phyloP scores from a whole-genome alignment of 1,140 invertebrate species.

The Platorchestia sp. region DNA sequence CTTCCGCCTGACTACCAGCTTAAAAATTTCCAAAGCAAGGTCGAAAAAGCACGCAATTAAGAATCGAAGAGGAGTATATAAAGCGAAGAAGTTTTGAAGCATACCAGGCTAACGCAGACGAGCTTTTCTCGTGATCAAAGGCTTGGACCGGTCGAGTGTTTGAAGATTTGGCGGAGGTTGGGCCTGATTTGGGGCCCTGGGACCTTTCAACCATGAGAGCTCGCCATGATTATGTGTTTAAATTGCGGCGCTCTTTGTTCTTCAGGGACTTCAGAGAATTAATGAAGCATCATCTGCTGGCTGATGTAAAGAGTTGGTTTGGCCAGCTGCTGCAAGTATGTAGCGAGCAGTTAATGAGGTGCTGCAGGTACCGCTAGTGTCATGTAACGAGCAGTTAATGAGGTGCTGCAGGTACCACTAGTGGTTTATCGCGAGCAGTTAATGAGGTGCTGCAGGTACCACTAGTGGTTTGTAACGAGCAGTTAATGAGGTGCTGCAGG shows the following conservation, averaged over 20 bases:
- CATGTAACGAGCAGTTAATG: too few relatives aligned
- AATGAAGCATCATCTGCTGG: background rate
- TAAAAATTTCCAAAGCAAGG: background rate
- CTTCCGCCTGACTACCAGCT: background rate
- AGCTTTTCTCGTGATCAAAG: background rate
- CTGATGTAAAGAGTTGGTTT: background rate
- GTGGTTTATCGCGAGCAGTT: background rate
- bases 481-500: background rate
- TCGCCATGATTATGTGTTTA: background rate
- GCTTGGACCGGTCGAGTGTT: background rate
- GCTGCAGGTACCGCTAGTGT: too few relatives aligned
- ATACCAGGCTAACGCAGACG: background rate
- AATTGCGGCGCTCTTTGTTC: background rate
- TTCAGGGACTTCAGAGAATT: background rate
- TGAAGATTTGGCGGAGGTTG: background rate
- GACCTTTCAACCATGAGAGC: background rate
- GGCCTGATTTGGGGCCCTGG: background rate
- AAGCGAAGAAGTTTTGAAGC: background rate
- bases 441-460: background rate
- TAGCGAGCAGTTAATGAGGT: too few relatives aligned
- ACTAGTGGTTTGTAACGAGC: background rate
- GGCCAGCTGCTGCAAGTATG: too few relatives aligned
- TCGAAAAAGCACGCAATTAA: background rate
- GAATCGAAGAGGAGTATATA: background rate
- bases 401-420: background rate